Percentiles rank a stretch among this genome's conserved stretches.
These are phyloP conservation scores for Thryonomys swinderianus DNA, from an alignment of 2,113 vertebrate genomes.

Conservation along the genomic window DNA sequence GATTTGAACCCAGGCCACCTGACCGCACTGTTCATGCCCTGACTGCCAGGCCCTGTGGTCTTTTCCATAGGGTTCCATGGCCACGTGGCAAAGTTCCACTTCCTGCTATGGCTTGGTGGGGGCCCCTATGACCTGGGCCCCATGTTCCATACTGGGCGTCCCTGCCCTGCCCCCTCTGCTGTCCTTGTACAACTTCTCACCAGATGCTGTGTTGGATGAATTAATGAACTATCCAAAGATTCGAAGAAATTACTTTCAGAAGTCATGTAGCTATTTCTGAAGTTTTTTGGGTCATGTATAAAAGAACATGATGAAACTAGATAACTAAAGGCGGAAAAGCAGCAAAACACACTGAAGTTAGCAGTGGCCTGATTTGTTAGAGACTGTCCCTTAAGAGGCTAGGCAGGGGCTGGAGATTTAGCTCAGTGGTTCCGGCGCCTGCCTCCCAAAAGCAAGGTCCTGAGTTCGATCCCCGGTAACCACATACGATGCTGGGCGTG, in stretches of 20 bases:
- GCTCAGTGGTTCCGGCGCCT: too few species aligned
- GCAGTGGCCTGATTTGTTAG: neutral
- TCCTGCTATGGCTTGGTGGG: neutral
- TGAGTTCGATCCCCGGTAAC: too few species aligned
- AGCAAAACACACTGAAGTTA: neutral
- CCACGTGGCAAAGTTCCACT: neutral
- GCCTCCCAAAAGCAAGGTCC: too few species aligned
- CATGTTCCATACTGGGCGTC: neutral
- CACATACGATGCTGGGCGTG: too few species aligned
- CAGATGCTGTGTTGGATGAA: neutral
- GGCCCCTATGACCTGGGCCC: neutral
- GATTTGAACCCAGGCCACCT: neutral
- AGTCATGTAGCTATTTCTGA: neutral
- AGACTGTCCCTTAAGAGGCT: neutral
- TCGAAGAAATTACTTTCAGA: neutral
- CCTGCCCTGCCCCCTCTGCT: fast-evolving
- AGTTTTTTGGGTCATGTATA: neutral
- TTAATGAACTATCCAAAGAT: neutral
- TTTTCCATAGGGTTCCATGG: neutral
- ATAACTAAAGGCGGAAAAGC: neutral
- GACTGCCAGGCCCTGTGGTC: fast-evolving
- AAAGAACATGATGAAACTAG: neutral
- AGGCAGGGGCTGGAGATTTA: too few species aligned
- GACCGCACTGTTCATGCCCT: neutral
- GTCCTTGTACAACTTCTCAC: neutral